Conservation (phyloP, 2,888 invertebrate genomes). For the Epinotia bilunana region DNA sequence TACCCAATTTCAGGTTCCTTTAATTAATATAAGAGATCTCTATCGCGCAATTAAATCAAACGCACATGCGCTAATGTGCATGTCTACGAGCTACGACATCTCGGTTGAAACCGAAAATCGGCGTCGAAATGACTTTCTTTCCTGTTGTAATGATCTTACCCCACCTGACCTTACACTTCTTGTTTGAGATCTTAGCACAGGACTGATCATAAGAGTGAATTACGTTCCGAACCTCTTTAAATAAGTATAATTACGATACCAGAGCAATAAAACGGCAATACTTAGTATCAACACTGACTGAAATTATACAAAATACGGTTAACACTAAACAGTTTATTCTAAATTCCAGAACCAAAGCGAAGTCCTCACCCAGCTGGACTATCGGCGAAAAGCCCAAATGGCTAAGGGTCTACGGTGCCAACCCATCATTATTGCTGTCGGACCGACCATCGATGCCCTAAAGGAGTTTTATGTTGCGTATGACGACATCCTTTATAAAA, state of each 20-base stretch:
- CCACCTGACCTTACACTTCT: background rate
- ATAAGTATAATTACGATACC: too few relatives aligned
- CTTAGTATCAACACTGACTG: too few relatives aligned
- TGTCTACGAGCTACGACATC: background rate
- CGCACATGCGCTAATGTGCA: background rate
- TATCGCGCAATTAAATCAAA: too few relatives aligned
- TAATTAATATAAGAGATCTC: too few relatives aligned
- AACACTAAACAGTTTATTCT: background rate
- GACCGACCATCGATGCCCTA: slow-evolving; percentile 19
- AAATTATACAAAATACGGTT: background rate
- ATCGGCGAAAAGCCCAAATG: slow-evolving; percentile 20
- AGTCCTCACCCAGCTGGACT: slow-evolving; percentile 22
- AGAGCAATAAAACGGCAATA: too few relatives aligned
- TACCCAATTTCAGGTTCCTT: too few relatives aligned
- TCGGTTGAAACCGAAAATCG: background rate
- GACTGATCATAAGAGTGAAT: too few relatives aligned
- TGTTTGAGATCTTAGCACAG: too few relatives aligned
- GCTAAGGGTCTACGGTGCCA: slow-evolving; percentile 20
- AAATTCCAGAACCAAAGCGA: background rate
- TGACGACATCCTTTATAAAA: background rate
- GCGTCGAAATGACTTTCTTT: background rate
- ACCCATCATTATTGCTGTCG: slow-evolving; percentile 27
- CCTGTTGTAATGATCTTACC: background rate
- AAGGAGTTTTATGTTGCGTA: slow-evolving; percentile 4
- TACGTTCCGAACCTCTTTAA: too few relatives aligned